A percentile compares a stretch with the other conserved stretches of the same genome.
Evolutionary conservation across 1,140 invertebrate genomes (phyloP).

Genomic region (Tenebrio molitor): DNA sequence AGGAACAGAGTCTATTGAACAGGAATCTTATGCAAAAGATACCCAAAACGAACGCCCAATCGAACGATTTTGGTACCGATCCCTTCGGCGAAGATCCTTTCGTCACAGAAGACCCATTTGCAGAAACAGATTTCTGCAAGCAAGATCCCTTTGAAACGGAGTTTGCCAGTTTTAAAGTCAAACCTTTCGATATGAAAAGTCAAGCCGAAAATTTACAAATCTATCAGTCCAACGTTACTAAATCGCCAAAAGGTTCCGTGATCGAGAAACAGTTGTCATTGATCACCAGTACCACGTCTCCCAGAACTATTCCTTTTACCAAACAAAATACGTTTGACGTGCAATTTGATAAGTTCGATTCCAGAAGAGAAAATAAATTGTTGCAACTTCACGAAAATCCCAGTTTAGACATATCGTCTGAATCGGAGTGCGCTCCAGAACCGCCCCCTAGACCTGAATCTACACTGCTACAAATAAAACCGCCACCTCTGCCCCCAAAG

Average conservation of each 20-base stretch:
- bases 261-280: conserved; percentile 55
- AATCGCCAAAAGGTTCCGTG: conserved; percentile 54
- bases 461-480: conserved; percentile 73
- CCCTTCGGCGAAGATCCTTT: conserved; percentile 81
- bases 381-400: conserved; percentile 56
- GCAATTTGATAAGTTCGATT: conserved; percentile 53
- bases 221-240: conserved; percentile 49
- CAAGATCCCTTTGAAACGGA: conserved; percentile 76
- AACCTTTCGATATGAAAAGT: conserved; percentile 27
- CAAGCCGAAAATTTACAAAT: conserved; percentile 40
- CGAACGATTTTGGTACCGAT: conserved; percentile 69
- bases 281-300: conserved; percentile 49
- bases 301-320: conserved; percentile 50
- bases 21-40: conserved; percentile 61
- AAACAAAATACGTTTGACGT: conserved; percentile 58
- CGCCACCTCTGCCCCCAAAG: conserved; percentile 88
- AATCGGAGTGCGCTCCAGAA: conserved; percentile 72
- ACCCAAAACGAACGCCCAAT: conserved; percentile 59
- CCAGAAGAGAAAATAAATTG: conserved; percentile 47
- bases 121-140: conserved; percentile 69
- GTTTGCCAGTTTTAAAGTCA: conserved; percentile 59
- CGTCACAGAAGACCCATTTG: conserved; percentile 76
- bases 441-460: conserved; percentile 77
- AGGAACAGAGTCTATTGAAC: conserved; percentile 50
- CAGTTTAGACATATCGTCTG: conserved; percentile 62